phyloP scores from a whole-genome alignment of 2,113 vertebrate genomes.

The Labeo catla region DNA sequence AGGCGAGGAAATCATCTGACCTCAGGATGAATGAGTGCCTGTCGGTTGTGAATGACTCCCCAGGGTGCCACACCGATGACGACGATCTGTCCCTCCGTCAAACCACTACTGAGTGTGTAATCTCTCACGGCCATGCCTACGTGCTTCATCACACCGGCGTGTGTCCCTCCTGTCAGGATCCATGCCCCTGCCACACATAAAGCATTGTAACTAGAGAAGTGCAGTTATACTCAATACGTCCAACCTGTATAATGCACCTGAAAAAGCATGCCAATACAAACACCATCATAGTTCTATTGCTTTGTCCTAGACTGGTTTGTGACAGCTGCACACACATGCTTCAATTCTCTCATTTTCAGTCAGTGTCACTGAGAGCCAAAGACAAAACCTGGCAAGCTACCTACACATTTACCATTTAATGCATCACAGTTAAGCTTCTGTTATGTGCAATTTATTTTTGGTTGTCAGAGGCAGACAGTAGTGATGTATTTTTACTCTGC shows the following conservation, averaged over 20 bases:
- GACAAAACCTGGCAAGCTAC: neutral
- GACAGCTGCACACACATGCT: neutral
- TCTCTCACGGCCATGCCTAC: constrained; percentile 91
- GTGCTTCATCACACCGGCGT: constrained; percentile 95
- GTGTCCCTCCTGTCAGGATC: constrained; percentile 93
- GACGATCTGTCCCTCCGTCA: constrained; percentile 78
- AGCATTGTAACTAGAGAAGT: constrained; percentile 17
- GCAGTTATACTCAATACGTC: no score
- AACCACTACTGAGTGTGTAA: constrained; percentile 80
- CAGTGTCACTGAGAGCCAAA: neutral
- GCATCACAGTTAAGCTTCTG: neutral
- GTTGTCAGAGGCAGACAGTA: no score
- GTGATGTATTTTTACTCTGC: no score
- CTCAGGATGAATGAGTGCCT: constrained; percentile 71
- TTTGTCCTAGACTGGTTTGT: neutral
- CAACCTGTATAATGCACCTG: neutral
- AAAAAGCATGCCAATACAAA: neutral
- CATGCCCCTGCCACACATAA: constrained; percentile 83
- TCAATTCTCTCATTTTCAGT: neutral
- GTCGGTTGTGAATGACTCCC: constrained; percentile 88
- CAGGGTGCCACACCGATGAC: constrained; percentile 94
- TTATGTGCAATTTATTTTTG: neutral
- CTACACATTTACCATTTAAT: neutral
- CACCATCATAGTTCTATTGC: neutral
- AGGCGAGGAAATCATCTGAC: constrained; percentile 54